phyloP scores from a whole-genome alignment of 2,113 vertebrate genomes.

The Polypterus senegalus region DNA sequence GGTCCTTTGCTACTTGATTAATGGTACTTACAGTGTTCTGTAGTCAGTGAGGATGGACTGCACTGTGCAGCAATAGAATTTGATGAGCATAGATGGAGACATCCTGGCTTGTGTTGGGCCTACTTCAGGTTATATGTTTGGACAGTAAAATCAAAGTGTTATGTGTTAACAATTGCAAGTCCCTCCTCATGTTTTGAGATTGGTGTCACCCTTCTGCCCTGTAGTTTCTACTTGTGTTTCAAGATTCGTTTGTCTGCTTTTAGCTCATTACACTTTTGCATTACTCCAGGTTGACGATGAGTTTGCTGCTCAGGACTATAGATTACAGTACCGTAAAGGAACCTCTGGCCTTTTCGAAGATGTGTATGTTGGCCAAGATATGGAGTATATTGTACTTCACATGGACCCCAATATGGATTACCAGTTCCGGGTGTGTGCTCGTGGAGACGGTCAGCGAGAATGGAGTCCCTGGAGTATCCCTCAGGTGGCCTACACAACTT shows the following conservation, averaged over 20 bases:
- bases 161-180: no score
- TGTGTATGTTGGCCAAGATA: slow-evolving; percentile 71
- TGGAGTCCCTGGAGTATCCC: slow-evolving; percentile 95
- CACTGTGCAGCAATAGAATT: no score
- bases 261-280: not conserved
- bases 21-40: no score
- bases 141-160: no score
- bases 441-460: slow-evolving; percentile 82
- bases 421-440: slow-evolving; percentile 83
- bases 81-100: no score
- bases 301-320: slow-evolving; percentile 72
- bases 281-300: slow-evolving; percentile 79
- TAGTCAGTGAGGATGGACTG: no score
- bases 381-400: slow-evolving; percentile 78
- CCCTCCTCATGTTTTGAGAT: no score
- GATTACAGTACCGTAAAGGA: slow-evolving; percentile 73
- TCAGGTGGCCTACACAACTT: slow-evolving; percentile 63
- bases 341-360: slow-evolving; percentile 72
- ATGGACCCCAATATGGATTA: slow-evolving; percentile 75
- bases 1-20: no score
- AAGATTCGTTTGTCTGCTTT: not conserved
- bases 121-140: no score
- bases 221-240: no score
- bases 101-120: no score
- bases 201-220: no score